Percentiles rank a stretch among this genome's conserved stretches.
Evolutionary conservation across 2,888 invertebrate genomes (phyloP).

Genomic region (Phyto melanocephala): DNA sequence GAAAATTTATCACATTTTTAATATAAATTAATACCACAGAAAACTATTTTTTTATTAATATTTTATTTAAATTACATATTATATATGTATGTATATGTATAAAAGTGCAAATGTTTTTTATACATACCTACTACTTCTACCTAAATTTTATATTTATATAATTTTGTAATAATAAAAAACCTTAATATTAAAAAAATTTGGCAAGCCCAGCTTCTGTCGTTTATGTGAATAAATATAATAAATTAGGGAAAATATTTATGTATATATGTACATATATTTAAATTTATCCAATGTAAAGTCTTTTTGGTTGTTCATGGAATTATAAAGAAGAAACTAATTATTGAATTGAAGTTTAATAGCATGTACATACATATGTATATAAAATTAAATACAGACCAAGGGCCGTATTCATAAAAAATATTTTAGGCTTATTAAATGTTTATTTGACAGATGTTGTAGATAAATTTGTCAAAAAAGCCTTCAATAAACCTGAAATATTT

Average conservation of each 20-base stretch:
- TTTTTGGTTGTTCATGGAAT: neutral
- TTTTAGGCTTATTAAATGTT: no score
- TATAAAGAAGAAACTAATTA: neutral
- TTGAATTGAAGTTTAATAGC: neutral
- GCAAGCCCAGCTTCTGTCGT: constrained; percentile 74
- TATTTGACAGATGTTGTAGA: no score
- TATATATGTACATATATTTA: neutral
- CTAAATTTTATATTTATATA: neutral
- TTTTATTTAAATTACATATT: neutral
- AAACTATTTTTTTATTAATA: neutral
- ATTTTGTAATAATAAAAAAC: constrained; percentile 11
- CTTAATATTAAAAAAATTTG: constrained; percentile 69
- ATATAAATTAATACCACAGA: neutral
- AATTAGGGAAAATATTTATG: constrained; percentile 1
- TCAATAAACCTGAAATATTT: no score
- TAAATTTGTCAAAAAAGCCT: no score
- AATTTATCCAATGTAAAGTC: neutral
- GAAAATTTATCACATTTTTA: no score
- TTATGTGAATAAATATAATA: neutral
- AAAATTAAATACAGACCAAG: neutral
- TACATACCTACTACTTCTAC: neutral
- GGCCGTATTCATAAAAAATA: no score
- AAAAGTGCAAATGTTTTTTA: constrained; percentile 30
- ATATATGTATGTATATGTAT: no score
- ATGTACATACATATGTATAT: no score